A percentile compares a stretch with the other conserved stretches of the same genome.
phyloP scores from a whole-genome alignment of 2,113 vertebrate species.

The Connochaetes taurinus region DNA sequence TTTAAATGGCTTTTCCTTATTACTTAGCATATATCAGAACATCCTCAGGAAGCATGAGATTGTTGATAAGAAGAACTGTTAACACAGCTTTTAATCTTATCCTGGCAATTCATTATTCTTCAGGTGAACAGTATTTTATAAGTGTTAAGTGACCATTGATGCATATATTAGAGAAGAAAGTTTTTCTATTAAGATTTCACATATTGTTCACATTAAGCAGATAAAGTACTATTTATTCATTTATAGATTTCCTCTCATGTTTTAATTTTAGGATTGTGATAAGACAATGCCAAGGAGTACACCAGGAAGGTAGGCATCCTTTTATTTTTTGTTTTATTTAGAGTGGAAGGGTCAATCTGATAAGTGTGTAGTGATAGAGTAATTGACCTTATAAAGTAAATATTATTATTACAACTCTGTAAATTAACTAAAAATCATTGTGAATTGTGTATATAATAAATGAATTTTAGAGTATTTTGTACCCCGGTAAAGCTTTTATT shows the following conservation, averaged over 20 bases:
- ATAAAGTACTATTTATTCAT: slow-evolving; percentile 8
- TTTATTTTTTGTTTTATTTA: slow-evolving; percentile 42
- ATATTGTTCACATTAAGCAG: background rate
- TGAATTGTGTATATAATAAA: background rate
- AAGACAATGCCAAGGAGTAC: slow-evolving; percentile 92
- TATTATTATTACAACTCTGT: background rate
- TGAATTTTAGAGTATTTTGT: background rate
- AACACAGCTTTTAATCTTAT: background rate
- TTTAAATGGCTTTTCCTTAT: slow-evolving; percentile 4
- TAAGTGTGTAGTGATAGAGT: background rate
- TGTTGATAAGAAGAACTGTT: background rate
- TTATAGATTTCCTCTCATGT: slow-evolving; percentile 48
- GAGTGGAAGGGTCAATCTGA: background rate
- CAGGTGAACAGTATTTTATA: background rate
- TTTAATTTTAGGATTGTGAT: slow-evolving; percentile 86
- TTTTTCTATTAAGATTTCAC: background rate
- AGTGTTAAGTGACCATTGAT: background rate
- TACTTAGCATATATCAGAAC: background rate
- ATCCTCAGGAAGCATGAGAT: background rate
- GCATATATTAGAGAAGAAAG: background rate
- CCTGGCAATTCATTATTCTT: slow-evolving; percentile 8
- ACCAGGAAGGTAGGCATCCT: slow-evolving; percentile 87
- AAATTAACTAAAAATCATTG: slow-evolving; percentile 7
- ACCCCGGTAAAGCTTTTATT: background rate
- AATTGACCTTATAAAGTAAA: background rate